Conservation (phyloP, 2,797 vertebrate species). For the Thaleichthys pacificus region DNA sequence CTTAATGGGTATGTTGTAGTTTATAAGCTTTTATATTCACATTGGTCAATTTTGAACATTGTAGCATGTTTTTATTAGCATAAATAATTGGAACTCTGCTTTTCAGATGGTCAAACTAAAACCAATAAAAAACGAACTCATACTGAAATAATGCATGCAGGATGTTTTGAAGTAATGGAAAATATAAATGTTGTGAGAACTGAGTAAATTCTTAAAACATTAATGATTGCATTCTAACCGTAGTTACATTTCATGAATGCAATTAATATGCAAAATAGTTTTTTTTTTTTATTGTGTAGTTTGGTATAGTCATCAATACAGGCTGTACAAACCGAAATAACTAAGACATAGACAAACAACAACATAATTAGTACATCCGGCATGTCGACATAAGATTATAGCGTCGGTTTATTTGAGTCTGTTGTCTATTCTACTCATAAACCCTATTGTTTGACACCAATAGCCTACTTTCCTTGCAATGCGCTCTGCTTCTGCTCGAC, state of each 20-base stretch:
- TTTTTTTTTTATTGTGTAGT: not conserved
- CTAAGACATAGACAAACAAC: conserved; percentile 29
- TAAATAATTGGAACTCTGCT: not conserved
- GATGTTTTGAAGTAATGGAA: too few species aligned
- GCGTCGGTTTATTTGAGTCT: conserved; percentile 27
- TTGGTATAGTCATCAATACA: not conserved
- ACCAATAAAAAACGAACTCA: too few species aligned
- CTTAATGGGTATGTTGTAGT: conserved; percentile 8
- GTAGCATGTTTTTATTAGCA: not conserved
- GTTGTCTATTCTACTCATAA: conserved; percentile 42
- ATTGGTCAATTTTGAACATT: not conserved
- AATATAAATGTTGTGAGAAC: too few species aligned
- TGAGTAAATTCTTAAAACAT: not conserved
- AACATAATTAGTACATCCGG: conserved; percentile 27
- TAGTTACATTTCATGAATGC: not conserved
- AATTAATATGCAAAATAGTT: not conserved
- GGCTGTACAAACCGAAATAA: not conserved
- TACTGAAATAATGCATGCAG: too few species aligned
- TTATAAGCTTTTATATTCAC: conserved; percentile 5
- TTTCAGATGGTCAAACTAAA: not conserved
- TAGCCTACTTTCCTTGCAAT: conserved; percentile 7
- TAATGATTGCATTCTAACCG: not conserved
- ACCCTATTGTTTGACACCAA: conserved; percentile 43
- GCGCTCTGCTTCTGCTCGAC: conserved; percentile 18
- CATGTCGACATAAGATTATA: conserved; percentile 50